A percentile compares a stretch with the other conserved stretches of the same genome.
Evolutionary conservation across 2,797 vertebrate genomes (phyloP).

Genomic region (Neosilurus mollespiculum): DNA sequence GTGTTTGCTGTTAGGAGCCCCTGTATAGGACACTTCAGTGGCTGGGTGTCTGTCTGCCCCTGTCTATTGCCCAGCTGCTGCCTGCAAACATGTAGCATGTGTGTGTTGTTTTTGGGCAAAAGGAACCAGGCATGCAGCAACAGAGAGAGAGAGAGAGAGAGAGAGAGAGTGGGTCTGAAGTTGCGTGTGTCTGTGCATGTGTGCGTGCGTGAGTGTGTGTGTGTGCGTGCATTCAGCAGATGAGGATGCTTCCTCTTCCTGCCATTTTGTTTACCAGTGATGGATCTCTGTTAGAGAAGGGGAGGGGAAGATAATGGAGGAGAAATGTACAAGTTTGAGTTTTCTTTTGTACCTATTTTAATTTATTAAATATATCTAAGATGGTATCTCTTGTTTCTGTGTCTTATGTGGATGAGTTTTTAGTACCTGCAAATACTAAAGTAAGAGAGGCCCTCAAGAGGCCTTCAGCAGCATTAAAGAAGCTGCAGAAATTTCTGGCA

Average conservation of each 20-base stretch:
- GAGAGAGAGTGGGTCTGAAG: too few species aligned
- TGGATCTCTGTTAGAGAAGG: slow-evolving; percentile 47
- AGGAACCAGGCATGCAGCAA: slow-evolving; percentile 32
- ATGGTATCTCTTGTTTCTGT: slow-evolving; percentile 58
- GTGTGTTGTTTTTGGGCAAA: slow-evolving; percentile 63
- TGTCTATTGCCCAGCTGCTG: slow-evolving; percentile 70
- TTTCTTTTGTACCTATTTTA: slow-evolving; percentile 82
- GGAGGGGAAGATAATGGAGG: slow-evolving; percentile 46
- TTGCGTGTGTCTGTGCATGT: too few species aligned
- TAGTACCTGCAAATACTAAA: background rate
- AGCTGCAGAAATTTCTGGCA: background rate
- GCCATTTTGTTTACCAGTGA: slow-evolving; percentile 59
- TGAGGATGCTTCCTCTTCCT: slow-evolving; percentile 47
- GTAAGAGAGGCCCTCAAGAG: background rate
- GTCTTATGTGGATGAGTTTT: background rate
- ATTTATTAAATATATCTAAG: slow-evolving; percentile 87
- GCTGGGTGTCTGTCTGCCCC: slow-evolving; percentile 63
- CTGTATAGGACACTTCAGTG: slow-evolving; percentile 58
- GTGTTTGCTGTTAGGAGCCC: slow-evolving; percentile 18
- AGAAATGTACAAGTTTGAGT: slow-evolving; percentile 69
- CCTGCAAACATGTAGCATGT: slow-evolving; percentile 83
- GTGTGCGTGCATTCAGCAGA: slow-evolving; percentile 38
- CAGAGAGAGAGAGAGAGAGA: slow-evolving; percentile 4
- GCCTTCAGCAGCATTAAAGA: background rate
- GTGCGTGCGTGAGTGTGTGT: background rate